Evolutionary conservation across 2,888 invertebrate genomes (phyloP).

Genomic region (Agrochola lota): DNA sequence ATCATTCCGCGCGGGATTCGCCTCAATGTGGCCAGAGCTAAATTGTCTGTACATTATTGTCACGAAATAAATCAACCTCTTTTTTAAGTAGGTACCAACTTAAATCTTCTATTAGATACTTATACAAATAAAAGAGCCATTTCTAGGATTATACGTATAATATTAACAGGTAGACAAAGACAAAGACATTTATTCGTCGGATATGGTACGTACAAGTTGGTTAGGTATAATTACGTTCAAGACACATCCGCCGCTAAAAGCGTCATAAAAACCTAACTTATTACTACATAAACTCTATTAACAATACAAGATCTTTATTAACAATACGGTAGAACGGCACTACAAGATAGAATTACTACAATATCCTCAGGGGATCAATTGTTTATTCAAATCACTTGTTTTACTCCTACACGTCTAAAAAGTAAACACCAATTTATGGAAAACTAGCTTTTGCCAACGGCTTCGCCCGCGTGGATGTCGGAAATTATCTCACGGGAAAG

Average conservation of each 20-base stretch:
- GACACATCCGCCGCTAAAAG: too few species aligned
- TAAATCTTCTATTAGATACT: background rate
- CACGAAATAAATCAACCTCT: background rate
- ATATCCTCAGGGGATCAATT: constrained; percentile 1
- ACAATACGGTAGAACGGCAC: too few species aligned
- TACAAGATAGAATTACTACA: background rate
- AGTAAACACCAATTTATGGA: background rate
- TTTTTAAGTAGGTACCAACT: background rate
- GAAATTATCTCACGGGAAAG: too few species aligned
- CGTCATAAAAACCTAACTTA: too few species aligned
- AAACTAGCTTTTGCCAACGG: too few species aligned
- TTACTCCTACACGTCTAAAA: background rate
- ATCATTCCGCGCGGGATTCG: background rate
- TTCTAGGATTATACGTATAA: background rate
- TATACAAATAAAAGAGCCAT: background rate
- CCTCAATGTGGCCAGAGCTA: background rate
- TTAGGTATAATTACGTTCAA: too few species aligned
- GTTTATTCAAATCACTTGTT: constrained; percentile 5
- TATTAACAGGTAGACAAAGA: too few species aligned
- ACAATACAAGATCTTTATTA: too few species aligned
- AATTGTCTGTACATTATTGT: background rate
- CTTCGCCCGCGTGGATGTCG: too few species aligned
- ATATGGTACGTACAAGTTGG: too few species aligned
- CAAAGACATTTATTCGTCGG: too few species aligned
- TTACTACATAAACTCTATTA: too few species aligned